Evolutionary conservation across 2,888 invertebrate species (phyloP), one percentile per base, ranked within the genome.

Genomic region (Caenorhabditis sinica): DNA sequence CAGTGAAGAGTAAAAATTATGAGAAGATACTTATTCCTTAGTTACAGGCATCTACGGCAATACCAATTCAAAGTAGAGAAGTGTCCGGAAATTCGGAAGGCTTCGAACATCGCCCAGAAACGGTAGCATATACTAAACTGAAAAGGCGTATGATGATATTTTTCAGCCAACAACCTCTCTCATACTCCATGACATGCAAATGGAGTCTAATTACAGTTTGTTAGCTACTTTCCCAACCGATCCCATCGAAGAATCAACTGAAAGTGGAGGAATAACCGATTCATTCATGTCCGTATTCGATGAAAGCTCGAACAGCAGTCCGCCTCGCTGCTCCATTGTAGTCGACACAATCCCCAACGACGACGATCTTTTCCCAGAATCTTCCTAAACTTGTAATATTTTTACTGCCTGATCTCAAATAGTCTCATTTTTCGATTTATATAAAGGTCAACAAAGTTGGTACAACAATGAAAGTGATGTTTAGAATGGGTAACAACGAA

Each of bases 361-460:
- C 45, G 80, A 80, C 6, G 72, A 71, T 13, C n/a, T 79, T 1
- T 79, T 71, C 40, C 71, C 77, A 15, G 49, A 45, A 76, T 11
- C 11, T 0, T 36, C 40, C 6, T 23, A 23, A 36, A 45, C 23
- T 6, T 6, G 15, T n/a, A 11, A 15, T 1, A 45, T 65, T 43
- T 63, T 51, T 20, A 56, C 20, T 28, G 49, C 30, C 9, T 51
- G 53, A 69, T 51, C 30, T 43, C 15, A n/a, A 43, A 36, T 51
- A 11, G 23, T 45, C 53, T 49, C 51, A 58, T n/a, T 51, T 33
- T 40, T 63, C 36, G 17, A 15, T 79, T 79, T 72, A 77, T 72
- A 45, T 72, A 45, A 66, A 43, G 65, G 66, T 80, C 72, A 80
- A 80, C 80, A 66, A 79, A 80, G 65, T 65, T 66, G 72, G 66